A percentile compares a stretch with the other conserved stretches of the same genome.
phyloP scores from a whole-genome alignment of 1,140 invertebrate genomes.

The Monomorium pharaonis region DNA sequence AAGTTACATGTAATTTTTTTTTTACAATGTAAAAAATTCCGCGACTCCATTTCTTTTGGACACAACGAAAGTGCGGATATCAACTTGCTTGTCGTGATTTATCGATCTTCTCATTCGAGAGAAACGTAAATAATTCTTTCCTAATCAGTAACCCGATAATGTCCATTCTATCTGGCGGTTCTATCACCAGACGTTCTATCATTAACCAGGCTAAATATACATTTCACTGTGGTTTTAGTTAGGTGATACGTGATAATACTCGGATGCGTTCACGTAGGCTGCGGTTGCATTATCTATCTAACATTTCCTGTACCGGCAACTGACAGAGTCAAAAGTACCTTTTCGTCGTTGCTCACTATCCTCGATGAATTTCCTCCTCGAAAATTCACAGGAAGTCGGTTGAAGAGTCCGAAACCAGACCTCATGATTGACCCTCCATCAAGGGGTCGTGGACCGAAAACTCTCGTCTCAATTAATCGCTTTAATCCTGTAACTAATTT shows the following conservation, averaged over 20 bases:
- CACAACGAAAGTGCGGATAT: background rate
- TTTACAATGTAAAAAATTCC: background rate
- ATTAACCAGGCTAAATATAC: conserved; percentile 54
- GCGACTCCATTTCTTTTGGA: background rate
- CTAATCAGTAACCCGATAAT: conserved; percentile 26
- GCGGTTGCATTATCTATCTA: conserved; percentile 58
- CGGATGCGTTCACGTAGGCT: conserved; percentile 59
- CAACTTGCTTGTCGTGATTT: background rate
- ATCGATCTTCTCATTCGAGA: background rate
- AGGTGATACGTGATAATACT: conserved; percentile 62
- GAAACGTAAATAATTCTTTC: background rate
- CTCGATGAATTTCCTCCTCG: background rate
- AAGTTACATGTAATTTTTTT: background rate
- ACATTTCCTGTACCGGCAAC: conserved; percentile 47
- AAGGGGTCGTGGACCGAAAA: conserved; percentile 22
- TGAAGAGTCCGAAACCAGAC: background rate
- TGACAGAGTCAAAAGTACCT: conserved; percentile 18
- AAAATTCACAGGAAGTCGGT: conserved; percentile 6
- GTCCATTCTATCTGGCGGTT: too few species aligned
- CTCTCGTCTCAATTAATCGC: conserved; percentile 17
- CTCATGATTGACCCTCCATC: conserved; percentile 15
- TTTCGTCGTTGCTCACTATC: background rate
- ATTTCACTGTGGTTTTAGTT: conserved; percentile 34
- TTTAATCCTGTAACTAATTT: conserved; percentile 31
- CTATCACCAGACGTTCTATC: conserved; percentile 31